phyloP scores from a whole-genome alignment of 2,888 invertebrate species.

The Pediacus dermestoides region DNA sequence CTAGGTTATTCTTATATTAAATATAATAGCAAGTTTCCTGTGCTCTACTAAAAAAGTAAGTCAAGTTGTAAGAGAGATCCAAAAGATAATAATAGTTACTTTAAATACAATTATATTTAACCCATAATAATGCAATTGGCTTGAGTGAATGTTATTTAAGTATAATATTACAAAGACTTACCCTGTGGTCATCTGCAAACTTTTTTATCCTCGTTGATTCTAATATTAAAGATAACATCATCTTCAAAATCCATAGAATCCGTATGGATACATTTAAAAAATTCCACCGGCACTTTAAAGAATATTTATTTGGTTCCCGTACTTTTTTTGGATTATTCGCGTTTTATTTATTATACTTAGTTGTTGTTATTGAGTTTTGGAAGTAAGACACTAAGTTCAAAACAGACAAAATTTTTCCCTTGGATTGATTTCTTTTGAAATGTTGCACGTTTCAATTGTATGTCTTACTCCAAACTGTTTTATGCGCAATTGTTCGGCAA shows the following conservation, averaged over 20 bases:
- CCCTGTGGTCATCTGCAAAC: slow-evolving; percentile 48
- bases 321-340: too few species aligned
- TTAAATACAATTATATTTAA: too few species aligned
- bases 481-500: slow-evolving; percentile 50
- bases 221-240: slow-evolving; percentile 29
- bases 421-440: slow-evolving; percentile 18
- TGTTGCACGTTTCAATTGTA: slow-evolving; percentile 42
- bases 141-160: too few species aligned
- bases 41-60: slow-evolving; percentile 34
- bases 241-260: slow-evolving; percentile 39
- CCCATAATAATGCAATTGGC: too few species aligned
- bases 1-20: slow-evolving; percentile 38
- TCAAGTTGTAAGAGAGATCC: slow-evolving; percentile 21
- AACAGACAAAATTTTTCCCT: too few species aligned
- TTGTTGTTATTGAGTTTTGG: too few species aligned
- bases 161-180: too few species aligned
- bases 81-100: too few species aligned
- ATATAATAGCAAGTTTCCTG: slow-evolving; percentile 45
- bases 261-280: slow-evolving; percentile 41
- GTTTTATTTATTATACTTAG: too few species aligned
- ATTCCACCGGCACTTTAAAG: background rate
- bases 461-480: slow-evolving; percentile 48
- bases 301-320: too few species aligned
- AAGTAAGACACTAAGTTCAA: too few species aligned
- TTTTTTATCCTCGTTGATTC: slow-evolving; percentile 36